phyloP scores from a whole-genome alignment of 2,113 vertebrate genomes.

The Noturus placidus region DNA sequence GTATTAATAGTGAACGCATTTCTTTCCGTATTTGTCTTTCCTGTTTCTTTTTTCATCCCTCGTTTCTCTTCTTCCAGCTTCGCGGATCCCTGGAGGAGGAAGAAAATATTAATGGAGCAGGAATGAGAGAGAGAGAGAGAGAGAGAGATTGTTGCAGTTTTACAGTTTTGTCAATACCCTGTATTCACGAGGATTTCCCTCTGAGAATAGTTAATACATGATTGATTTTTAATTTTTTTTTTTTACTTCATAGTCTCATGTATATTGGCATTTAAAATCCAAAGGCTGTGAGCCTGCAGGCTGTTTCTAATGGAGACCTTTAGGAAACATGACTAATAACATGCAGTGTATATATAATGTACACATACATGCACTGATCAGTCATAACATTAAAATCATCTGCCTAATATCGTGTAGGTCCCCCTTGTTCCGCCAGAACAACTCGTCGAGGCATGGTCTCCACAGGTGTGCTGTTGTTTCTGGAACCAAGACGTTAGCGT shows the following conservation, averaged over 20 bases:
- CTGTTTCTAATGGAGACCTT: constrained; percentile 35
- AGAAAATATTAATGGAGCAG: constrained; percentile 16
- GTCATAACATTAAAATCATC: no score
- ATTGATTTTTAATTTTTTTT: no score
- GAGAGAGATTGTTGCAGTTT: not conserved
- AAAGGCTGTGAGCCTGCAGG: constrained; percentile 20
- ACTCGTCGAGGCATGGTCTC: no score
- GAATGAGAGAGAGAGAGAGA: not conserved
- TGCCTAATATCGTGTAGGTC: no score
- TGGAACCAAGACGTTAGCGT: no score
- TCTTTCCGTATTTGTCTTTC: not conserved
- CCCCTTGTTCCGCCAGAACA: no score
- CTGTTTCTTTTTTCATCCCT: not conserved
- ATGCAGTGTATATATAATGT: no score
- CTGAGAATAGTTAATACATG: not conserved
- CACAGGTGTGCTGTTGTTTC: no score
- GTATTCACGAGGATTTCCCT: not conserved
- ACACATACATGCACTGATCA: no score
- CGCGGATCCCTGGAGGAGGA: not conserved
- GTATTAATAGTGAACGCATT: not conserved
- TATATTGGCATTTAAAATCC: not conserved
- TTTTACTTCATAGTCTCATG: not conserved
- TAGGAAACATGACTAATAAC: constrained; percentile 23
- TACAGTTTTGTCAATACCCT: not conserved
- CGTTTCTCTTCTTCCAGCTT: not conserved